These are phyloP conservation scores for Bombus superbus DNA, from an alignment of 1,140 invertebrate genomes.

Conservation along the genomic window DNA sequence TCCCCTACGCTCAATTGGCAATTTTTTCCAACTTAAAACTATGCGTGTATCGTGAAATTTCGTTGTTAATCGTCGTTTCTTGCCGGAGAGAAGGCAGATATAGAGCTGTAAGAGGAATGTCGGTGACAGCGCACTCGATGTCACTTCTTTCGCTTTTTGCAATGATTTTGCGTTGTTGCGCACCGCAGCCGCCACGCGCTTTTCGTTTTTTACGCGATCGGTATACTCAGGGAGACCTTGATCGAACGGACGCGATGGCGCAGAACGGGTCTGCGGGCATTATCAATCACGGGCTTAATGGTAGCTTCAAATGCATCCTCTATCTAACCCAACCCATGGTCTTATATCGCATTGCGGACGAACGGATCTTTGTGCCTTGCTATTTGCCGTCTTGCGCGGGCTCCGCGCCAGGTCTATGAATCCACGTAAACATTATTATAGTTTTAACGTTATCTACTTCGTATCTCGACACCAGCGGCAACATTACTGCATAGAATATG, in stretches of 20 bases:
- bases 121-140: constrained; percentile 70
- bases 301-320: constrained; percentile 78
- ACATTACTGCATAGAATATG: background rate
- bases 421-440: constrained; percentile 39
- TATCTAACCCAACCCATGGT: constrained; percentile 72
- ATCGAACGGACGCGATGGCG: constrained; percentile 73
- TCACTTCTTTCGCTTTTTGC: constrained; percentile 65
- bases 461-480: constrained; percentile 9
- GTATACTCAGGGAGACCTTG: constrained; percentile 70
- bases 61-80: constrained; percentile 73
- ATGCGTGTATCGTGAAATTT: no score
- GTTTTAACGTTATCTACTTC: constrained; percentile 25
- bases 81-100: constrained; percentile 28
- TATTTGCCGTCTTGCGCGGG: constrained; percentile 27
- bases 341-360: constrained; percentile 47
- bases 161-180: constrained; percentile 60
- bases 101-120: constrained; percentile 44
- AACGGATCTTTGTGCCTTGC: constrained; percentile 17
- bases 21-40: background rate
- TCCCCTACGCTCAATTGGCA: background rate
- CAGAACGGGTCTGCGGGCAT: constrained; percentile 77
- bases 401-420: background rate
- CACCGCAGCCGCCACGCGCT: constrained; percentile 48
- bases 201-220: constrained; percentile 72
- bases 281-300: constrained; percentile 79